Conservation (phyloP, 1,140 invertebrate species). For the Cydia amplana region DNA sequence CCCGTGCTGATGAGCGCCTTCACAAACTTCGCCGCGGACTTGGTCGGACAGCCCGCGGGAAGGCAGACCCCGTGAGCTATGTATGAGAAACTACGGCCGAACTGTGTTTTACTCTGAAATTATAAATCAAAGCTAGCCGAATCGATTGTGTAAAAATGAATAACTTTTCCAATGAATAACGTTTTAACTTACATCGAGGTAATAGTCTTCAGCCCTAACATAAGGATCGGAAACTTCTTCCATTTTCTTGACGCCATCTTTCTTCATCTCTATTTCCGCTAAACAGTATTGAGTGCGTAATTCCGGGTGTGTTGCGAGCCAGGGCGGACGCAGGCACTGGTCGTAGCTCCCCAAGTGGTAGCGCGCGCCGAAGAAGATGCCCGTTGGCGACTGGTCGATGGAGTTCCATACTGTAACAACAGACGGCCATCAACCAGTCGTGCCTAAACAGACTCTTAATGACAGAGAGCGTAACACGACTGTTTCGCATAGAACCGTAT, state of each 20-base stretch:
- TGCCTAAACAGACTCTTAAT: not conserved
- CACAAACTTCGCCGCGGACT: conserved; percentile 38
- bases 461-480: too few relatives aligned
- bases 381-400: conserved; percentile 75
- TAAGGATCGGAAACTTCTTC: conserved; percentile 30
- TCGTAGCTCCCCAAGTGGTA: conserved; percentile 81
- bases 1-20: conserved; percentile 33
- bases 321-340: conserved; percentile 71
- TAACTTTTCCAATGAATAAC: not conserved
- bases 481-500: too few relatives aligned
- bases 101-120: conserved; percentile 33
- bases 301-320: conserved; percentile 56
- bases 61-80: conserved; percentile 43
- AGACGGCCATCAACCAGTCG: not conserved
- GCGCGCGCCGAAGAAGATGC: conserved; percentile 75
- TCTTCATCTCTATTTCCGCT: conserved; percentile 50
- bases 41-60: conserved; percentile 37
- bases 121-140: not conserved
- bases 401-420: conserved; percentile 75
- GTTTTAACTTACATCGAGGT: conserved; percentile 41
- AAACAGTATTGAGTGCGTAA: conserved; percentile 78
- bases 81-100: conserved; percentile 38
- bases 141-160: too few relatives aligned
- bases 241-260: conserved; percentile 3
- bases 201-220: conserved; percentile 34